Conservation (phyloP, 2,797 vertebrate genomes). For the Mionectes olivaceus region DNA sequence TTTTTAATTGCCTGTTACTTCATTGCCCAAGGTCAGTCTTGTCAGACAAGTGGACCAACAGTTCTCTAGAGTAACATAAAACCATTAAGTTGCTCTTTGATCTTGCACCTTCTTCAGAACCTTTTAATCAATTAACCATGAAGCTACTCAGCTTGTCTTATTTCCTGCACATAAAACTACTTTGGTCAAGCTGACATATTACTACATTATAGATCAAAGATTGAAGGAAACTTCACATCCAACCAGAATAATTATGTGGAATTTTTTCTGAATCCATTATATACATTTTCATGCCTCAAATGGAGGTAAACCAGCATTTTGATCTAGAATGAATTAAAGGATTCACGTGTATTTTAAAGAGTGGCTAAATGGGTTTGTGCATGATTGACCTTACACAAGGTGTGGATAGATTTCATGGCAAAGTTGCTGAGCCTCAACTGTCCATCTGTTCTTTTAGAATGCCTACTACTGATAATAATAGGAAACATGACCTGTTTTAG, state of each 20-base stretch:
- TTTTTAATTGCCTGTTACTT: constrained; percentile 69
- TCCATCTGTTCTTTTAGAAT: background rate
- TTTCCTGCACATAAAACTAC: constrained; percentile 79
- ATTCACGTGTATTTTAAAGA: constrained; percentile 22
- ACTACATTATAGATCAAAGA: constrained; percentile 84
- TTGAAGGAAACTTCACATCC: constrained; percentile 64
- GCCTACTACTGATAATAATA: background rate
- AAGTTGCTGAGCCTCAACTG: background rate
- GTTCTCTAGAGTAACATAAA: constrained; percentile 79
- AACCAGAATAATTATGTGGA: constrained; percentile 69
- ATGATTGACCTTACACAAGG: background rate
- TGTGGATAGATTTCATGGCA: background rate
- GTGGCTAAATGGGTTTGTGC: background rate
- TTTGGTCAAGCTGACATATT: constrained; percentile 77
- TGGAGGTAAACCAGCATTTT: constrained; percentile 23
- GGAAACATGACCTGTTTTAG: background rate
- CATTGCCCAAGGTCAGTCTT: constrained; percentile 75
- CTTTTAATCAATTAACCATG: constrained; percentile 88
- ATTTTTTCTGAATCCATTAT: constrained; percentile 48
- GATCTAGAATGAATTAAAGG: constrained; percentile 34
- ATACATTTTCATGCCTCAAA: constrained; percentile 47
- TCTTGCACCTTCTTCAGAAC: constrained; percentile 81
- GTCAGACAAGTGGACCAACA: constrained; percentile 71
- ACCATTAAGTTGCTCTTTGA: constrained; percentile 81
- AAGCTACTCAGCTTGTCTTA: constrained; percentile 78